Evolutionary conservation across 2,888 invertebrate genomes (phyloP).

Genomic region (Cheilosia urbana): DNA sequence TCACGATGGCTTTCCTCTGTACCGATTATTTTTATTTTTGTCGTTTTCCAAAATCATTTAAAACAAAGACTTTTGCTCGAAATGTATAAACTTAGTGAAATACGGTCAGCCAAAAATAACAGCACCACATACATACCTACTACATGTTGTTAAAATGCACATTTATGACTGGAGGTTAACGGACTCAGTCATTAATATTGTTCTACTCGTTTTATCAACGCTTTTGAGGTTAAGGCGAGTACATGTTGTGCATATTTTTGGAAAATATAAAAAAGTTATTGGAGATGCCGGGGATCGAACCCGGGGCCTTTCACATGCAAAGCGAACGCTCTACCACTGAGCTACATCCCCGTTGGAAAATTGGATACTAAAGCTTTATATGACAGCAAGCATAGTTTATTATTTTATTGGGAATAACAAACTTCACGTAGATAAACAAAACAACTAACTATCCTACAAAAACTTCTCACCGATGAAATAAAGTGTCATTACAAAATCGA

Average conservation of each 20-base stretch:
- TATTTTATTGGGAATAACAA: too few relatives aligned
- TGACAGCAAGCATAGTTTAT: neutral
- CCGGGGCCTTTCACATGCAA: conserved; percentile 99
- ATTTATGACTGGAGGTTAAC: conserved; percentile 26
- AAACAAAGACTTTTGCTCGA: conserved; percentile 9
- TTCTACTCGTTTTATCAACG: neutral
- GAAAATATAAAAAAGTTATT: conserved; percentile 83
- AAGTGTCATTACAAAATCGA: too few relatives aligned
- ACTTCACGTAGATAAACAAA: too few relatives aligned
- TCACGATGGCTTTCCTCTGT: conserved; percentile 22
- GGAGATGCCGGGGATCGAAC: conserved; percentile 99
- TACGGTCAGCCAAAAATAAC: conserved; percentile 28
- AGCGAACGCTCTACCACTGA: conserved; percentile 99
- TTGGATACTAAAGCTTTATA: rapidly evolving
- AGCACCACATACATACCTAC: neutral
- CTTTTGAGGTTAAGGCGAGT: neutral
- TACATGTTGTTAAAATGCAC: conserved; percentile 14
- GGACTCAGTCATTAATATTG: neutral
- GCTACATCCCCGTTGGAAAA: conserved; percentile 91
- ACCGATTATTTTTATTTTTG: conserved; percentile 3
- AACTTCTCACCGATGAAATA: neutral
- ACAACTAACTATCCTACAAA: too few relatives aligned
- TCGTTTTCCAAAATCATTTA: conserved; percentile 19
- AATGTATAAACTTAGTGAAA: neutral
- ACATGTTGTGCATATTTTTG: too few relatives aligned